Evolutionary conservation across 2,113 vertebrate genomes (phyloP).

Genomic region (Leptobrachium leishanense): DNA sequence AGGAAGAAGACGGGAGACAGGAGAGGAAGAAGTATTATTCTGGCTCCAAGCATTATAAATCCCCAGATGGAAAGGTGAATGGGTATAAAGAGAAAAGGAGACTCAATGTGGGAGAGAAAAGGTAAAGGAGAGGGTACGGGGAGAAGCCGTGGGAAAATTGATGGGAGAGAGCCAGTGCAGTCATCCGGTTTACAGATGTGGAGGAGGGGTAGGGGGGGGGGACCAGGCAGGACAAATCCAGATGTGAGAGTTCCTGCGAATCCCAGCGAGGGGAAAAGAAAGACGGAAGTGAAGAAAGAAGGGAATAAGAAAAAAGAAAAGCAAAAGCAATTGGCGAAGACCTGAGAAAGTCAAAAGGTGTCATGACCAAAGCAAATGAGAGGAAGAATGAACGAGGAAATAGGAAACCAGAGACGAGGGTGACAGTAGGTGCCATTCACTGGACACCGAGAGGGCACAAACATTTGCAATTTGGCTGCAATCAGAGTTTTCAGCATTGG

Average conservation of each 20-base stretch:
- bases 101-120: not conserved
- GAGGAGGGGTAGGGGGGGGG: constrained; percentile 17
- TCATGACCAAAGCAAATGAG: no score
- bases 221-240: constrained; percentile 20
- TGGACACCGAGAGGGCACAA: no score
- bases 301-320: not conserved
- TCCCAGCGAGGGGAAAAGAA: constrained; percentile 9
- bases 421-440: no score
- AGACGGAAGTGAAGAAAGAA: not conserved
- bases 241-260: constrained; percentile 20
- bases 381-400: no score
- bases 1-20: not conserved
- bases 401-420: no score
- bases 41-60: not conserved
- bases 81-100: not conserved
- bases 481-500: no score
- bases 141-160: constrained; percentile 29
- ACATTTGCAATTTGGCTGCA: no score
- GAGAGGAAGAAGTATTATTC: not conserved
- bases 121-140: not conserved
- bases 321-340: no score
- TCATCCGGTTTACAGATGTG: constrained; percentile 40
- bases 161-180: not conserved
- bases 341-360: no score
- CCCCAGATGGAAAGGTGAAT: not conserved